Evolutionary conservation across 35 echinoderm and acorn worm species (phyloP).

Genomic region (Anneissia japonica): DNA sequence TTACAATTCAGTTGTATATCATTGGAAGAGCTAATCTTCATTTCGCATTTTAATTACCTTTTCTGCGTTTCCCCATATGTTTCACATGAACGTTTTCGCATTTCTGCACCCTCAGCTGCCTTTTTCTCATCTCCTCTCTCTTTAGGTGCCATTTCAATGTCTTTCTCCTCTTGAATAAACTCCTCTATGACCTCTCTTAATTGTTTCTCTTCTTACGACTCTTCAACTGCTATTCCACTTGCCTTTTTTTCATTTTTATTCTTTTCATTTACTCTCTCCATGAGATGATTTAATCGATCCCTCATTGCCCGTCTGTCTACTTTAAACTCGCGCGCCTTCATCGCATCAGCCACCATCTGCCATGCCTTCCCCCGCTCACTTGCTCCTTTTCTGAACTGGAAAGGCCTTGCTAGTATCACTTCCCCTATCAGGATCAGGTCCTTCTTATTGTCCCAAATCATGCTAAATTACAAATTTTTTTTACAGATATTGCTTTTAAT

Average conservation of each 20-base stretch:
- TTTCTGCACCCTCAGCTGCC: constrained; percentile 4
- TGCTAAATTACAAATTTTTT: neutral
- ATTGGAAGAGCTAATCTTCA: neutral
- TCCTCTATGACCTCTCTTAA: constrained; percentile 16
- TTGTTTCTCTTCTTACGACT: constrained; percentile 6
- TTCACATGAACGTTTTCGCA: neutral
- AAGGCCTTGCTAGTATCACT: neutral
- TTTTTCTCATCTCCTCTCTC: constrained; percentile 34
- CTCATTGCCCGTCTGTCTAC: constrained; percentile 15
- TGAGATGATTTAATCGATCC: neutral
- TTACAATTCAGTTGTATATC: neutral
- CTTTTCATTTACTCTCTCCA: constrained; percentile 20
- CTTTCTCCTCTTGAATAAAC: constrained; percentile 10
- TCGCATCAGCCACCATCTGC: constrained; percentile 11
- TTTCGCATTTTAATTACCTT: neutral
- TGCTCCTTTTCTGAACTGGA: neutral
- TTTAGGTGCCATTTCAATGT: constrained; percentile 15
- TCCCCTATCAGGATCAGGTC: constrained; percentile 20
- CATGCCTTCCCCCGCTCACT: constrained; percentile 15
- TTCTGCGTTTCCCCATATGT: neutral
- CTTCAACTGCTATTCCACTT: constrained; percentile 18
- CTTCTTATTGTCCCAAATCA: constrained; percentile 23
- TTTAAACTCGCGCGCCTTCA: constrained; percentile 4
- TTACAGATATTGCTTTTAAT: too few species aligned
- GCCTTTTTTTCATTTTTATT: constrained; percentile 21